A percentile compares a stretch with the other conserved stretches of the same genome.
These are phyloP conservation scores for Chironomus tepperi DNA, from an alignment of 1,140 invertebrate species.

Conservation along the genomic window DNA sequence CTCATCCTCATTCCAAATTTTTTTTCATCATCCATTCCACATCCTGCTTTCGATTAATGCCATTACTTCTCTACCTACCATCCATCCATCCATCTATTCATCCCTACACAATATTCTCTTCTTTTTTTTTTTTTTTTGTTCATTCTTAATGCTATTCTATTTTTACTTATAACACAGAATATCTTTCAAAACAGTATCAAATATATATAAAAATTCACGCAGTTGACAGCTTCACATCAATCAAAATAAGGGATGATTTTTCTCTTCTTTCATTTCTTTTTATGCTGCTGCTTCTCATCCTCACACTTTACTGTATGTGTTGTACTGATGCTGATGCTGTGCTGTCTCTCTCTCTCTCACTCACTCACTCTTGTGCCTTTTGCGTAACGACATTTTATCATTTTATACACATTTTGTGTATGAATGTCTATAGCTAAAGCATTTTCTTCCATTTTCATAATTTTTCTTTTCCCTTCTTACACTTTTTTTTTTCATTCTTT, in stretches of 20 bases:
- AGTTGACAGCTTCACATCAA: slow-evolving; percentile 16
- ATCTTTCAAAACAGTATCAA: slow-evolving; percentile 21
- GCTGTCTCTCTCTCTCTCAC: too few relatives aligned
- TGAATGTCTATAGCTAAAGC: not conserved
- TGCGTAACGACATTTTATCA: slow-evolving; percentile 24
- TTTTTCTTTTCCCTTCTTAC: not conserved
- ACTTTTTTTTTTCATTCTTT: not conserved
- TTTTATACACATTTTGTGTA: slow-evolving; percentile 5
- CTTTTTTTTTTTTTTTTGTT: too few relatives aligned
- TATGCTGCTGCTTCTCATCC: not conserved
- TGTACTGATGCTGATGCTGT: not conserved
- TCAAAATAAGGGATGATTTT: slow-evolving; percentile 24
- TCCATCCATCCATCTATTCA: not conserved
- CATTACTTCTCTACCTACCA: slow-evolving; percentile 7
- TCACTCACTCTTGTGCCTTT: not conserved
- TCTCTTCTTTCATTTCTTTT: not conserved
- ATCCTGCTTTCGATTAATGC: slow-evolving; percentile 12
- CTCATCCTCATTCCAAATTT: not conserved
- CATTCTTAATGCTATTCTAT: slow-evolving; percentile 10
- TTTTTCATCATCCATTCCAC: not conserved
- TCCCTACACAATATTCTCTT: not conserved
- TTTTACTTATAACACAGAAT: slow-evolving; percentile 10
- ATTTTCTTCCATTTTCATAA: slow-evolving; percentile 5
- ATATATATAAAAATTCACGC: slow-evolving; percentile 23
- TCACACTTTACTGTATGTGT: not conserved